Conservation (phyloP, 1,140 invertebrate species). For the Dendrolimus punctatus region DNA sequence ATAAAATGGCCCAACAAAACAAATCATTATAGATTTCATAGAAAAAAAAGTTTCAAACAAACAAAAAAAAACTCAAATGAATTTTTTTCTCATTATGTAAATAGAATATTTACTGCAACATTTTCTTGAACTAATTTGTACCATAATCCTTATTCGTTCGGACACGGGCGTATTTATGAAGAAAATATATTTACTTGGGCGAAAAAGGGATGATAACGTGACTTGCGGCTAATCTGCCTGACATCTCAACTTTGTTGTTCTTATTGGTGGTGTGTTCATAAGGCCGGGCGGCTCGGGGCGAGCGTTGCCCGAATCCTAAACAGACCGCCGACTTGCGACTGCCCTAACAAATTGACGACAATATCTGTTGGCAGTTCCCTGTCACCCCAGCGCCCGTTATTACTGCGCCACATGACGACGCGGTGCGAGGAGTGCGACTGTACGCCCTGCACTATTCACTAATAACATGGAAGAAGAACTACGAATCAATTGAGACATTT, state of each 20-base stretch:
- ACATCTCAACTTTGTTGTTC: constrained; percentile 63
- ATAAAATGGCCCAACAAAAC: too few relatives aligned
- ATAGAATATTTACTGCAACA: background rate
- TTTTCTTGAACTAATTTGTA: constrained; percentile 1
- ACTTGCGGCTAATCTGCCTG: constrained; percentile 50
- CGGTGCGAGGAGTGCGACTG: too few relatives aligned
- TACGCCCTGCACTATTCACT: too few relatives aligned
- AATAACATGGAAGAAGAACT: too few relatives aligned
- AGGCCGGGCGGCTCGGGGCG: constrained; percentile 34
- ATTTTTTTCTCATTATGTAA: too few relatives aligned
- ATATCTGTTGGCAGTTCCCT: constrained; percentile 52
- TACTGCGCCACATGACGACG: constrained; percentile 21
- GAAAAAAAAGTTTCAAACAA: too few relatives aligned
- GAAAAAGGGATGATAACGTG: constrained; percentile 41
- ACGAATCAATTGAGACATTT: too few relatives aligned
- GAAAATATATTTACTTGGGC: constrained; percentile 33
- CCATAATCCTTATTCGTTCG: constrained; percentile 8
- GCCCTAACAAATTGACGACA: constrained; percentile 61
- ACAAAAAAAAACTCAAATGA: too few relatives aligned
- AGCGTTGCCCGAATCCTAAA: constrained; percentile 50
- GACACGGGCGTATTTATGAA: constrained; percentile 18
- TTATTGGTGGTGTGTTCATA: constrained; percentile 59
- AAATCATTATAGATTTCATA: too few relatives aligned
- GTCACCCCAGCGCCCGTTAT: constrained; percentile 44
- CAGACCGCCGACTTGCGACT: constrained; percentile 31